A percentile compares a stretch with the other conserved stretches of the same genome.
These are phyloP conservation scores for Gymnoscopelus microlampas DNA, from an alignment of 2,797 vertebrate species.

Conservation along the genomic window DNA sequence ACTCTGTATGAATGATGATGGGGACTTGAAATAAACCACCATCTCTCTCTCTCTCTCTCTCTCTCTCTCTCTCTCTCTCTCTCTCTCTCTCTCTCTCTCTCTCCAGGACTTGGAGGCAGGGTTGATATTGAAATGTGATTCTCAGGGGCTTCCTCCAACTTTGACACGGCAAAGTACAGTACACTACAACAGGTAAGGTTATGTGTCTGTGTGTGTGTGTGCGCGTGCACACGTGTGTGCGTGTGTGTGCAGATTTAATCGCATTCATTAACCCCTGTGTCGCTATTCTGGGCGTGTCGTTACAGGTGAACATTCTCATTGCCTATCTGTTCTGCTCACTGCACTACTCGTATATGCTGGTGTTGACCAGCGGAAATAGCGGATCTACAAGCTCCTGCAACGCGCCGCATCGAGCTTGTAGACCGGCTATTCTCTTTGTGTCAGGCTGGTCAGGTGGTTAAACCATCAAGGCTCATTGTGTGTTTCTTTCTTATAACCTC, in stretches of 20 bases:
- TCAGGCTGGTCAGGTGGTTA: no score
- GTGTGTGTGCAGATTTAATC: no score
- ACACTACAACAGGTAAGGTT: slow-evolving; percentile 65
- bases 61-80: not conserved
- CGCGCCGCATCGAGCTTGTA: no score
- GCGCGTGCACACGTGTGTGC: not conserved
- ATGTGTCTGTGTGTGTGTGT: slow-evolving; percentile 18
- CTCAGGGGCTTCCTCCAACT: slow-evolving; percentile 63
- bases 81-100: slow-evolving; percentile 10
- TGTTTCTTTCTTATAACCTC: slow-evolving; percentile 33
- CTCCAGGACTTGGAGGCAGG: slow-evolving; percentile 66
- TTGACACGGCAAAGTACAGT: slow-evolving; percentile 61
- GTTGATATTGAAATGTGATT: slow-evolving; percentile 79
- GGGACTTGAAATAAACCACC: slow-evolving; percentile 58
- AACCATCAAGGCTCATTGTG: not conserved
- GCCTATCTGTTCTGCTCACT: no score
- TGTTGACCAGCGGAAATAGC: no score
- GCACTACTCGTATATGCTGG: no score
- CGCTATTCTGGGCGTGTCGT: no score
- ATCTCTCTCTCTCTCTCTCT: not conserved
- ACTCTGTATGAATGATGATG: slow-evolving; percentile 61
- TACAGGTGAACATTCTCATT: not conserved
- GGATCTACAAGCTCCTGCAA: no score
- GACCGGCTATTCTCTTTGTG: no score
- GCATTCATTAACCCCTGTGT: no score